Evolutionary conservation across 1,140 invertebrate genomes (phyloP).

Genomic region (Pseudomyrmex cubaensis): DNA sequence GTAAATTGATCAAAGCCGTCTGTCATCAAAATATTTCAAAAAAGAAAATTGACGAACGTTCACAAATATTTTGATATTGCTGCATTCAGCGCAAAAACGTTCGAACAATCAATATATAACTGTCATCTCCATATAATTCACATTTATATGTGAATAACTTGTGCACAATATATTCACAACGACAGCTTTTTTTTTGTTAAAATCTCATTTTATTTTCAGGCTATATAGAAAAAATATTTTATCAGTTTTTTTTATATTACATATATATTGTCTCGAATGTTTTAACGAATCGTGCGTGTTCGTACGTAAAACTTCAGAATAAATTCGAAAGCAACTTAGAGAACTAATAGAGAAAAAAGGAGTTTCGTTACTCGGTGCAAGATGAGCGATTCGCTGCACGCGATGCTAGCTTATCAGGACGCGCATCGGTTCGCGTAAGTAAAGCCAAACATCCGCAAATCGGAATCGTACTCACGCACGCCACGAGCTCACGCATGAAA

Average conservation of each 20-base stretch:
- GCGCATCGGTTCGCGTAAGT: constrained; percentile 49
- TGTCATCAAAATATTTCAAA: not conserved
- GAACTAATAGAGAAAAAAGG: constrained; percentile 9
- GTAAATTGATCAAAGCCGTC: not conserved
- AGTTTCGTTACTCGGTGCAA: constrained; percentile 14
- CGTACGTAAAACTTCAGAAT: not conserved
- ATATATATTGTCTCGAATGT: not conserved
- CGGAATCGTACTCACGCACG: constrained; percentile 41
- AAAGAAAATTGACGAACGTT: no score
- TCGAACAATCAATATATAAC: no score
- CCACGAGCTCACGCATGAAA: constrained; percentile 38
- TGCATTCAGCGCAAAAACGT: no score
- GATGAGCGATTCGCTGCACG: constrained; percentile 35
- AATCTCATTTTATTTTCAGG: no score
- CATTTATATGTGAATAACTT: no score
- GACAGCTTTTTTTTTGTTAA: no score
- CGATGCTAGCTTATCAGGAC: constrained; percentile 53
- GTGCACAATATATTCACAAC: no score
- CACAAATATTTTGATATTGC: not conserved
- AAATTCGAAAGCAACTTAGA: constrained; percentile 32
- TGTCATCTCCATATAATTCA: no score
- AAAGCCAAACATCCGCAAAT: constrained; percentile 50
- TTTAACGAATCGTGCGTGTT: not conserved
- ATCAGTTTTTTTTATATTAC: not conserved
- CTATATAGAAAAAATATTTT: no score